Evolutionary conservation across 23 tunicate genomes (phyloP).

Genomic region (Diplosoma virens): DNA sequence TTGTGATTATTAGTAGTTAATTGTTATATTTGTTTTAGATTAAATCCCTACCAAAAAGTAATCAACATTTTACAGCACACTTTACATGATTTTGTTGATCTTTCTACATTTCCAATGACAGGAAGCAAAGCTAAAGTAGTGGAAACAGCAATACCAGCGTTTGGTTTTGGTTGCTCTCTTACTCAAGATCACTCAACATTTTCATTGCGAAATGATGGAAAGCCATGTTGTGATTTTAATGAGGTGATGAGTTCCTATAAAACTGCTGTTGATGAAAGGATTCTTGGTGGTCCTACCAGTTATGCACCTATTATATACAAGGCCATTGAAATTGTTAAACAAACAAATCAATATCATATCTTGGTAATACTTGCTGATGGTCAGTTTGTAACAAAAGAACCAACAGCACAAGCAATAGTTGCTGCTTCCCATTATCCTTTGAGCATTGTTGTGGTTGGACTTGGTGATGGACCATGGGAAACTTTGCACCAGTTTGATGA

Average conservation of each 20-base stretch:
- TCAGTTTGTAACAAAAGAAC: conserved; percentile 83
- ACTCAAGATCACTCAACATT: conserved; percentile 73
- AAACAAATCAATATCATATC: conserved; percentile 58
- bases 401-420: conserved; percentile 76
- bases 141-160: conserved; percentile 54
- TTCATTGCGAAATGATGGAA: conserved; percentile 35
- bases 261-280: conserved; percentile 26
- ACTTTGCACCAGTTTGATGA: conserved; percentile 80
- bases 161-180: conserved; percentile 76
- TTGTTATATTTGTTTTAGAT: background rate
- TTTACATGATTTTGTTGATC: conserved; percentile 38
- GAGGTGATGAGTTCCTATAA: conserved; percentile 50
- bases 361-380: conserved; percentile 88
- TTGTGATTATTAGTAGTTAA: background rate
- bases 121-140: background rate
- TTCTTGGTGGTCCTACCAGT: conserved; percentile 88
- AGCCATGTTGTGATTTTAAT: conserved; percentile 62
- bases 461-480: conserved; percentile 97
- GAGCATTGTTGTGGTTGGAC: conserved; percentile 89
- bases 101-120: background rate
- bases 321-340: conserved; percentile 84
- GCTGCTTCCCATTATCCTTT: conserved; percentile 81
- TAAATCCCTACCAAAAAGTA: conserved; percentile 74
- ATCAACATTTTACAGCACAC: conserved; percentile 70
- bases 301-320: conserved; percentile 84